Evolutionary conservation across 2,888 invertebrate species (phyloP).

Genomic region (Ichneumon xanthorius): DNA sequence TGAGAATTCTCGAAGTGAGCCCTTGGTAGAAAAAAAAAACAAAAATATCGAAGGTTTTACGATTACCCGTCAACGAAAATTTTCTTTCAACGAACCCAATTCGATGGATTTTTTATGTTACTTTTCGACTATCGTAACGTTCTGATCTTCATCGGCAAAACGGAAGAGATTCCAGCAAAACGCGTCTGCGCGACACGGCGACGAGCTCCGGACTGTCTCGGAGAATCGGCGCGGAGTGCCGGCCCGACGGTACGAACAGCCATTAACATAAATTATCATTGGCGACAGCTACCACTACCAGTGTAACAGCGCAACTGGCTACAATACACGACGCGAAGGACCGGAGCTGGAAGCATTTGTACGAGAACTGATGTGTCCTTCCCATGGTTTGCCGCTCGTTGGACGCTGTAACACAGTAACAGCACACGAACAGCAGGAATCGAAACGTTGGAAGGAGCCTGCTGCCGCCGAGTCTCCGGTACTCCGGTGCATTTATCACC

Average conservation of each 20-base stretch:
- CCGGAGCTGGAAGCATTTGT: constrained; percentile 29
- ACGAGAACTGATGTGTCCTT: constrained; percentile 33
- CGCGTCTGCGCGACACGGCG: constrained; percentile 80
- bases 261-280: constrained; percentile 87
- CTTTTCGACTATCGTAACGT: neutral
- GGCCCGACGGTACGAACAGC: constrained; percentile 80
- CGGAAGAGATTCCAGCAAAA: constrained; percentile 14
- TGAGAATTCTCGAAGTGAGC: neutral
- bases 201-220: constrained; percentile 82
- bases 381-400: constrained; percentile 32
- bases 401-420: constrained; percentile 23
- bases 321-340: constrained; percentile 62
- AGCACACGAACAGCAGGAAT: constrained; percentile 41
- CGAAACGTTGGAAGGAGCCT: constrained; percentile 52
- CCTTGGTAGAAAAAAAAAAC: neutral
- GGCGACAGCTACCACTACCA: constrained; percentile 86
- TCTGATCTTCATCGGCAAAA: neutral
- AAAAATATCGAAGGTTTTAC: neutral
- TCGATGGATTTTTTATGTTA: too few relatives aligned
- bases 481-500: constrained; percentile 53
- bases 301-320: constrained; percentile 68
- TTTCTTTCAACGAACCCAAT: neutral
- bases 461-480: constrained; percentile 53
- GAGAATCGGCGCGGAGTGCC: constrained; percentile 70
- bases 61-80: neutral